Percentiles rank a stretch among this genome's conserved stretches.
These are phyloP conservation scores for Australoheros scitulus DNA, from an alignment of 2,113 vertebrate species.

Conservation along the genomic window DNA sequence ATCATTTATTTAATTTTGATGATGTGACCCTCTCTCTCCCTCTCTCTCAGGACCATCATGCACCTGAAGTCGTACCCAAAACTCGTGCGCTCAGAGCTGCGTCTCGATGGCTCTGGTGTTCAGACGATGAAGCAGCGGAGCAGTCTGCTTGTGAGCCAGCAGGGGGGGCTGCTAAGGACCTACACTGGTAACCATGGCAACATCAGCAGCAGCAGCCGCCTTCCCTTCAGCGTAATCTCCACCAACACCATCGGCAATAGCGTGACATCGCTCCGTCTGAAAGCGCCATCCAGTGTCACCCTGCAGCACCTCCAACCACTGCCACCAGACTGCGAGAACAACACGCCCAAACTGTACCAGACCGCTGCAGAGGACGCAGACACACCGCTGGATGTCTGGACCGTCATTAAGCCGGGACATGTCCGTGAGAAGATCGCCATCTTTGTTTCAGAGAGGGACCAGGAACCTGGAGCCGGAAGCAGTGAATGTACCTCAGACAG, in stretches of 20 bases:
- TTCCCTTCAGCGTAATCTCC: constrained; percentile 83
- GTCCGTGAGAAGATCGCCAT: constrained; percentile 97
- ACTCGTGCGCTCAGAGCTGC: constrained; percentile 69
- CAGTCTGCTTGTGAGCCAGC: constrained; percentile 70
- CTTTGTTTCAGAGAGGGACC: constrained; percentile 79
- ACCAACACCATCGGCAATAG: constrained; percentile 73
- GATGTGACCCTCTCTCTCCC: background rate
- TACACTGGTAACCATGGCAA: constrained; percentile 69
- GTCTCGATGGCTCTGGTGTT: constrained; percentile 73
- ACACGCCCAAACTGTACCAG: constrained; percentile 74
- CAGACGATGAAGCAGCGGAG: constrained; percentile 64
- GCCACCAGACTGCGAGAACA: constrained; percentile 15
- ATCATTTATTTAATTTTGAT: background rate
- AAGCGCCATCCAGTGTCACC: background rate
- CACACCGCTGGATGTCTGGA: constrained; percentile 86
- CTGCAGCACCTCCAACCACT: background rate
- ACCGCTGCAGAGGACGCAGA: constrained; percentile 78
- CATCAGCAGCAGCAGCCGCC: constrained; percentile 31
- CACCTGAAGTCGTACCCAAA: constrained; percentile 88
- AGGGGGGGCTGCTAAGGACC: constrained; percentile 67
- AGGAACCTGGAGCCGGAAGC: background rate
- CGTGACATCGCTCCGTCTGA: constrained; percentile 7
- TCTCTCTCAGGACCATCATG: constrained; percentile 87
- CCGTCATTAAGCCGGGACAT: constrained; percentile 93
- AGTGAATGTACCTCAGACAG: background rate